Evolutionary conservation across 2,888 invertebrate genomes (phyloP).

Genomic region (Dynastes maya): DNA sequence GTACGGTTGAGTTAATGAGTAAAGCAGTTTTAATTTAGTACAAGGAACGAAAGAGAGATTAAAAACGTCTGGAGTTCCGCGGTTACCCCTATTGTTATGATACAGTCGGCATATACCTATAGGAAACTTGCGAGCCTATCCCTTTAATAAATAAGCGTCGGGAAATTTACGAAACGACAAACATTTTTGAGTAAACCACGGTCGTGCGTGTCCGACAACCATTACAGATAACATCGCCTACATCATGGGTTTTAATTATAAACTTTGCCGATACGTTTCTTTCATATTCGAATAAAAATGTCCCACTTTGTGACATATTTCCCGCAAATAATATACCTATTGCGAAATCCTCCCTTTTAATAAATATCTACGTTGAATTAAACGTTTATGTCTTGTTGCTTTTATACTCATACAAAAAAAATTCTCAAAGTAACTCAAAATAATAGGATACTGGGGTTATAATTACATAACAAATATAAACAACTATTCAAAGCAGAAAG

Average conservation of each 20-base stretch:
- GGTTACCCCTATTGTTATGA: too few relatives aligned
- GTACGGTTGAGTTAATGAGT: too few relatives aligned
- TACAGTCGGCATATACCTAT: not conserved
- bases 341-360: not conserved
- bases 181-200: conserved; percentile 12
- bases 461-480: too few relatives aligned
- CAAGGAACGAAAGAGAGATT: too few relatives aligned
- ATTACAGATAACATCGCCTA: conserved; percentile 39
- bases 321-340: not conserved
- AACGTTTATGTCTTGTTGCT: too few relatives aligned
- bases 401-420: too few relatives aligned
- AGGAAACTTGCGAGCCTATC: not conserved
- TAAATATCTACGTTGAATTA: too few relatives aligned
- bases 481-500: too few relatives aligned
- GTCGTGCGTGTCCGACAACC: conserved; percentile 27
- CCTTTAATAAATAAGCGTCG: conserved; percentile 36
- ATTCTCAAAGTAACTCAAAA: too few relatives aligned
- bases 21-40: too few relatives aligned
- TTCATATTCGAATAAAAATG: conserved; percentile 28
- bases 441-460: too few relatives aligned
- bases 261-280: conserved; percentile 35
- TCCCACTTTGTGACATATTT: conserved; percentile 14
- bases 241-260: conserved; percentile 44
- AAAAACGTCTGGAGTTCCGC: too few relatives aligned
- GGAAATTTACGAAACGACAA: conserved; percentile 40